Percentiles rank a stretch among this genome's conserved stretches.
Conservation (phyloP, 2,888 invertebrate genomes). For the Xanthia icteritia region DNA sequence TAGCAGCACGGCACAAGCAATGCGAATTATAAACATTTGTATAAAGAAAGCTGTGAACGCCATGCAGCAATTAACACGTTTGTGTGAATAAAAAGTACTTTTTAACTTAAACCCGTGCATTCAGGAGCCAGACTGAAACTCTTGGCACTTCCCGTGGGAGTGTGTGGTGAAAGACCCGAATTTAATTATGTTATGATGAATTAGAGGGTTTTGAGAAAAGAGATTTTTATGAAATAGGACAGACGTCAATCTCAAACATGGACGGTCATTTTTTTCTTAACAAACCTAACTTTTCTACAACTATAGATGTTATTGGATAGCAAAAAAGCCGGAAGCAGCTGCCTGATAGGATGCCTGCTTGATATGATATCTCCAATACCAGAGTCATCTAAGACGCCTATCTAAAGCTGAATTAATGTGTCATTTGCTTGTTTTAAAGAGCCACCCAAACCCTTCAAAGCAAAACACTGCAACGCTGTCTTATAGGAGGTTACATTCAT, state of each 20-base stretch:
- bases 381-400: too few relatives aligned
- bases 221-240: background rate
- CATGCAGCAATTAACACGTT: constrained; percentile 72
- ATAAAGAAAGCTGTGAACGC: constrained; percentile 71
- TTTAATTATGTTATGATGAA: constrained; percentile 33
- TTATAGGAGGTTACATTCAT: too few relatives aligned
- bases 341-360: accelerated
- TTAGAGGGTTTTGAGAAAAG: background rate
- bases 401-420: too few relatives aligned
- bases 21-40: constrained; percentile 82
- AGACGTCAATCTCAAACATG: too few relatives aligned
- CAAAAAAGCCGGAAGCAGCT: too few relatives aligned
- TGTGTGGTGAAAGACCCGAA: constrained; percentile 14
- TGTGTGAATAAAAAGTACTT: constrained; percentile 53
- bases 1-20: constrained; percentile 76
- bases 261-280: too few relatives aligned
- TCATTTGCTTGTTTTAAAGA: too few relatives aligned
- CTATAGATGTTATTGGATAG: too few relatives aligned
- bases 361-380: too few relatives aligned
- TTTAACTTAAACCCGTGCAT: constrained; percentile 35
- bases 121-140: constrained; percentile 52
- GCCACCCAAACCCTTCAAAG: too few relatives aligned
- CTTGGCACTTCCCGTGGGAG: constrained; percentile 14
- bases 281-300: too few relatives aligned
- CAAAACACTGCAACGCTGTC: too few relatives aligned